A percentile compares a stretch with the other conserved stretches of the same genome.
Conservation (phyloP, 2,113 vertebrate genomes). For the Gobio gobio region DNA sequence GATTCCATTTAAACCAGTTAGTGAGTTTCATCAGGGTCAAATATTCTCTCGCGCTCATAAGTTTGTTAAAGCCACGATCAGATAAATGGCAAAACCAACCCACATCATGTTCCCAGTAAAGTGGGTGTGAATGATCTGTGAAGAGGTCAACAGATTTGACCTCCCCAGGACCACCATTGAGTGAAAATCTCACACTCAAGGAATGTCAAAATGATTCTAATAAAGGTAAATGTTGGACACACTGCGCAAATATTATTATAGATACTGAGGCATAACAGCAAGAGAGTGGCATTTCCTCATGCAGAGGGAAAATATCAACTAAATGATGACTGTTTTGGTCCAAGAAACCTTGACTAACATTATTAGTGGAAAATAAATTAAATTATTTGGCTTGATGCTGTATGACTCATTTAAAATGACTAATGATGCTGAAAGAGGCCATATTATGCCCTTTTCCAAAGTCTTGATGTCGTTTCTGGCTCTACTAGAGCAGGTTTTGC, state of each 20-base stretch:
- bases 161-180: neutral
- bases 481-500: too few relatives aligned
- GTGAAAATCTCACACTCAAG: neutral
- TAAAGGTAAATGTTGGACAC: neutral
- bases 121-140: neutral
- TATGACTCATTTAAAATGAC: neutral
- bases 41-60: neutral
- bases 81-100: neutral
- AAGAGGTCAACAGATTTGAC: neutral
- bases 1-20: slow-evolving; percentile 17
- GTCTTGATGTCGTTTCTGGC: too few relatives aligned
- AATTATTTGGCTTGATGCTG: neutral
- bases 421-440: too few relatives aligned
- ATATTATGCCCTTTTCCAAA: too few relatives aligned
- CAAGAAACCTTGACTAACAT: neutral
- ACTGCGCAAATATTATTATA: neutral
- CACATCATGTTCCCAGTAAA: neutral
- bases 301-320: too few relatives aligned
- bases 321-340: neutral
- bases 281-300: neutral
- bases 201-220: neutral
- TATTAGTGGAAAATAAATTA: neutral
- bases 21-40: slow-evolving; percentile 2
- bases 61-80: neutral
- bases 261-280: neutral